Evolutionary conservation across 2,797 vertebrate genomes (phyloP).

Genomic region (Melanogrammus aeglefinus): DNA sequence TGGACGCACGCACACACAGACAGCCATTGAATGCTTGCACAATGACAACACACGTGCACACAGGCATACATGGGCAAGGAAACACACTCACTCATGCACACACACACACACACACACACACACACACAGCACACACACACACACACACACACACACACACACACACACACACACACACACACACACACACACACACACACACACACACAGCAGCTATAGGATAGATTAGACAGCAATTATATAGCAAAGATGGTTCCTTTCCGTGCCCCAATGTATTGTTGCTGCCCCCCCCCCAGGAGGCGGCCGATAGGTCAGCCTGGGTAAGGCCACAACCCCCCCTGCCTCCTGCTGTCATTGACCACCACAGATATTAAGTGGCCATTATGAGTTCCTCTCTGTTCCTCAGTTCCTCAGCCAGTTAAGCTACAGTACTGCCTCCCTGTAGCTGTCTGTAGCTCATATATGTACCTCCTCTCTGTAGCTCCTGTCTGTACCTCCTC

Average conservation of each 20-base stretch:
- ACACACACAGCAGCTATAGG: slow-evolving; percentile 6
- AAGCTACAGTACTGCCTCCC: slow-evolving; percentile 43
- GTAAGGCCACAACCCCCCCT: slow-evolving; percentile 69
- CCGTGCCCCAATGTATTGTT: slow-evolving; percentile 38
- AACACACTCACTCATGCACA: neutral
- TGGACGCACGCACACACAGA: slow-evolving; percentile 1
- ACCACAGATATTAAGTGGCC: slow-evolving; percentile 70
- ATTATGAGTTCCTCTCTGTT: slow-evolving; percentile 61
- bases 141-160: slow-evolving; percentile 2
- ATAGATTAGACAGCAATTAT: neutral
- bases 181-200: slow-evolving; percentile 11
- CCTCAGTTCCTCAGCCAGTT: too few relatives aligned
- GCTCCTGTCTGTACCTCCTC: too few relatives aligned
- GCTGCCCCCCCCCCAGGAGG: slow-evolving; percentile 43
- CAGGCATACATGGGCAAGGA: neutral
- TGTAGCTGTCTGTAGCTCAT: too few relatives aligned
- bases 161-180: slow-evolving; percentile 1
- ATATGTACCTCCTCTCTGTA: too few relatives aligned
- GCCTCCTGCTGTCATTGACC: slow-evolving; percentile 70
- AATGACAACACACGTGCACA: neutral
- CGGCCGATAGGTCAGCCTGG: slow-evolving; percentile 61
- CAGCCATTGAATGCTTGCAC: neutral
- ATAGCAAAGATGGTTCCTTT: slow-evolving; percentile 16
- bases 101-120: neutral
- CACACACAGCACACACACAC: slow-evolving; percentile 17